A percentile compares a stretch with the other conserved stretches of the same genome.
phyloP scores from a whole-genome alignment of 2,113 vertebrate genomes.

The Plecturocebus donacophilus region DNA sequence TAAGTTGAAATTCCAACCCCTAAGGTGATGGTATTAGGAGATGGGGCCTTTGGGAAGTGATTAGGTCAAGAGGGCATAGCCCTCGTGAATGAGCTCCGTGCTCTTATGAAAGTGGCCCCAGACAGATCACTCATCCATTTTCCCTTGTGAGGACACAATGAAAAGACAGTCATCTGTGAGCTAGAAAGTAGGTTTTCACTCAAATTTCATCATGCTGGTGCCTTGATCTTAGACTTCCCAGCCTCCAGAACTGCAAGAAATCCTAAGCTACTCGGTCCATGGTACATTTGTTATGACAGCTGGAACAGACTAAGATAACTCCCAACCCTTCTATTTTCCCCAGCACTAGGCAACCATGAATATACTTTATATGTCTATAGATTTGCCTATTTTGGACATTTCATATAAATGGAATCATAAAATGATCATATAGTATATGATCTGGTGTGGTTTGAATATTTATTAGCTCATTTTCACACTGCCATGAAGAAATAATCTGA shows the following conservation, averaged over 20 bases:
- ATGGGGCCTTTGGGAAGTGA: neutral
- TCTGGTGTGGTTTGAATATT: neutral
- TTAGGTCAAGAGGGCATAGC: neutral
- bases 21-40: neutral
- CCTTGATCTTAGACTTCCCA: neutral
- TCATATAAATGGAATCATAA: neutral
- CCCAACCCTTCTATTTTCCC: neutral
- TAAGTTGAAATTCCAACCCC: neutral
- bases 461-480: too few species aligned
- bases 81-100: neutral
- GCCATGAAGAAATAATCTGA: too few species aligned
- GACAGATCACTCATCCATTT: neutral
- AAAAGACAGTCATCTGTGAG: neutral
- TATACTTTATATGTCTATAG: neutral
- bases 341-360: neutral
- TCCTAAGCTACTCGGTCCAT: neutral
- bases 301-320: neutral
- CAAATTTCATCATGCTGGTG: neutral
- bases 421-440: neutral
- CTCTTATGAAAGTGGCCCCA: neutral
- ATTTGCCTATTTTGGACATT: neutral
- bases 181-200: neutral
- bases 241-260: neutral
- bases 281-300: neutral
- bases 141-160: neutral